Base-by-base conservation (phyloP, 2,888 invertebrate genomes). In the Drosophila maculinotata region DNA sequence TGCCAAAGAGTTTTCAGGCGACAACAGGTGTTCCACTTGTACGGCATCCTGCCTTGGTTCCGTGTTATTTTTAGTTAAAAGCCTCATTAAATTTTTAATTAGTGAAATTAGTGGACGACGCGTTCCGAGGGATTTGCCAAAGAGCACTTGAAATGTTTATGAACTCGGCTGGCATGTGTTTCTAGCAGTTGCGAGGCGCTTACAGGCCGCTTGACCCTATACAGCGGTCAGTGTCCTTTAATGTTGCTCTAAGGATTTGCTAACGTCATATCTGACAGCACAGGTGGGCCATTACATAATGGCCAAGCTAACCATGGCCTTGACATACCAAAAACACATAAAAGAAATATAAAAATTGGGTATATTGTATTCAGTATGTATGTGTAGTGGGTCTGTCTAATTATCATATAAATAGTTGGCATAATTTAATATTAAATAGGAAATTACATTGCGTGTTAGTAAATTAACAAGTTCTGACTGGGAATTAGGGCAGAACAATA, bases 81-180 rank as follows among this genome's bases (percentile, higher is more conserved):
- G 82, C 53, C 75, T 74, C 85, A 88, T 88, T 88, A 77, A 88
- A 85, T 82, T 88, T 85, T 85, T 87, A 88, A 85, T 85, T 82
- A 88, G 65, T 53, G 38, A 77, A 88, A 87, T 83, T 87, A 72
- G 58, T 33, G 64, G 69, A 69, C 39, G 56, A 64, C 51, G 35
- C 42, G 62, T 45, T 48, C 44, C 64, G 28, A 38, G 81, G 69
- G 78, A 74, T 42, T 62, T 66, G 33, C 6, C 38, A 25, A 20
- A 23, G 28, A 45, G 28, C 39, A 47, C 14, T 35, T 48, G 25
- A 59, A 62, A 53, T 52, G 41, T 52, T 68, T 31, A 52, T 58
- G 42, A 58, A 33, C 25, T 25, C 30, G 39, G 15, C 38, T 33
- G 36, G 59, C 25, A 10, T 47, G 30, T 33, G 31, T 12, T 33